phyloP scores from a whole-genome alignment of 2,888 invertebrate genomes.

The Cheilosia variabilis region DNA sequence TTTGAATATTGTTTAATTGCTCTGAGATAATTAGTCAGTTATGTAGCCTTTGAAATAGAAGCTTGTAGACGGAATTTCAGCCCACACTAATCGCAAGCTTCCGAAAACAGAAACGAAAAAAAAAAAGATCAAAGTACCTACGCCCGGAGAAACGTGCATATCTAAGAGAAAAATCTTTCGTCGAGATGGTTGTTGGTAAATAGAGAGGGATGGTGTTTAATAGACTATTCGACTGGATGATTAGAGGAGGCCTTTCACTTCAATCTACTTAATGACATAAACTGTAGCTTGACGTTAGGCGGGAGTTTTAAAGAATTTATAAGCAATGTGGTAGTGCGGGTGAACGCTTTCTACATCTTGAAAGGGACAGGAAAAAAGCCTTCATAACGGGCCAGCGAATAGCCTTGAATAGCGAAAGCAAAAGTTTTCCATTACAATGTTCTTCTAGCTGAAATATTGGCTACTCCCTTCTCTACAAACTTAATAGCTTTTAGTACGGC shows the following conservation, averaged over 20 bases:
- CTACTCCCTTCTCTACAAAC: too few species aligned
- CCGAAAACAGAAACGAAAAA: slow-evolving; percentile 10
- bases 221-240: too few species aligned
- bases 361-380: not conserved
- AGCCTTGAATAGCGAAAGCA: too few species aligned
- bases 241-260: not conserved
- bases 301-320: not conserved
- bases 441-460: too few species aligned
- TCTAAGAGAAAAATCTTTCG: not conserved
- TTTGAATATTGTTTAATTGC: slow-evolving; percentile 63
- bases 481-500: too few species aligned
- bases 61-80: slow-evolving; percentile 42
- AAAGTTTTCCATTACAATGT: too few species aligned
- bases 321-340: not conserved
- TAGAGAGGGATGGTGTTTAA: not conserved
- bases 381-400: too few species aligned
- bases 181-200: not conserved
- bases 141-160: not conserved
- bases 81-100: slow-evolving; percentile 52
- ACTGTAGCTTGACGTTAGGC: not conserved
- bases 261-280: not conserved
- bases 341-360: not conserved
- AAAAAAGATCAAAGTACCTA: not conserved
- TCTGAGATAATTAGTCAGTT: slow-evolving; percentile 57
- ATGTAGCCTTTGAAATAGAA: slow-evolving; percentile 30